A percentile compares a stretch with the other conserved stretches of the same genome.
Conservation (phyloP, 2,797 vertebrate genomes). For the Sebastes taczanowskii region DNA sequence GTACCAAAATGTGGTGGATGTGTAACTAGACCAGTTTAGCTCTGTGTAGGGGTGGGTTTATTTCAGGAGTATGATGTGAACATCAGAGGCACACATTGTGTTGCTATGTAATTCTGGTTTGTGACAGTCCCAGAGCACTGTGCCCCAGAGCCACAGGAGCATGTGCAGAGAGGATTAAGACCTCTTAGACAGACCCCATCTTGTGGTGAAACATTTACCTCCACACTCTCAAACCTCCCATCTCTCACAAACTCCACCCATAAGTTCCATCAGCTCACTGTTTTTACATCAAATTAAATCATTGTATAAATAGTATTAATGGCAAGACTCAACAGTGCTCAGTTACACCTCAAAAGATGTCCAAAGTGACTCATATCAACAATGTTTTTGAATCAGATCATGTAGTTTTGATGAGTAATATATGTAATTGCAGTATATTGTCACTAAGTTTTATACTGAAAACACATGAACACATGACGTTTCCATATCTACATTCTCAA, state of each 20-base stretch:
- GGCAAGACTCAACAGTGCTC: neutral
- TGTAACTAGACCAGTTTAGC: slow-evolving; percentile 13
- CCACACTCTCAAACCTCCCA: neutral
- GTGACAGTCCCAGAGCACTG: slow-evolving; percentile 19
- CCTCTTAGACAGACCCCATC: slow-evolving; percentile 68
- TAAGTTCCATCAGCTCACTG: slow-evolving; percentile 4
- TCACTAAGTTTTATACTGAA: too few species aligned
- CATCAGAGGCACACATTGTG: slow-evolving; percentile 15
- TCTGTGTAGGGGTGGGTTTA: neutral
- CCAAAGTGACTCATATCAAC: neutral
- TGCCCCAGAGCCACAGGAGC: slow-evolving; percentile 31
- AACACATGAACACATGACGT: neutral
- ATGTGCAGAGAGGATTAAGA: slow-evolving; percentile 34
- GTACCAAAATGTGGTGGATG: slow-evolving; percentile 18
- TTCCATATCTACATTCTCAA: neutral
- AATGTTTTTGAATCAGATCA: neutral
- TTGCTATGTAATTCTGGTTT: slow-evolving; percentile 44
- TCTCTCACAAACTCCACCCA: slow-evolving; percentile 15
- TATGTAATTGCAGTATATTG: too few species aligned
- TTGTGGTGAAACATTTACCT: slow-evolving; percentile 74
- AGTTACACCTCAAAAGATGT: neutral
- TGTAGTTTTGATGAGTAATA: neutral
- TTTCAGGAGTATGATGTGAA: slow-evolving; percentile 30
- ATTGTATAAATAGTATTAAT: slow-evolving; percentile 27
- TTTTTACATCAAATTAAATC: slow-evolving; percentile 17